Evolutionary conservation across 2,797 vertebrate species (phyloP).

Genomic region (Lemur catta): DNA sequence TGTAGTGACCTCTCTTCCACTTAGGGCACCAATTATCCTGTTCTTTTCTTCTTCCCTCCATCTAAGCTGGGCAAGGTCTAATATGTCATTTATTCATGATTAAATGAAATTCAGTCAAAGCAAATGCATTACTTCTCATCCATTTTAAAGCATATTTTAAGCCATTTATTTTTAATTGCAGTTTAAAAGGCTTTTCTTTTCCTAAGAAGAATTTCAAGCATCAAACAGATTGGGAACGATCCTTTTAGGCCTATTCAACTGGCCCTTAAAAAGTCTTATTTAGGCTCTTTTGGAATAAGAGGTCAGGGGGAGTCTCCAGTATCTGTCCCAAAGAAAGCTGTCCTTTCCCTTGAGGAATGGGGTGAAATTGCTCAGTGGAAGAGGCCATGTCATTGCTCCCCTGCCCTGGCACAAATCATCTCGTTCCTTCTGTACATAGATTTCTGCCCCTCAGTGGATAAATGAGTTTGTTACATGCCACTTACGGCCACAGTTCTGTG

Average conservation of each 20-base stretch:
- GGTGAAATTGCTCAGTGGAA: background rate
- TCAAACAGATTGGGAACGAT: background rate
- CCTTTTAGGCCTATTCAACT: conserved; percentile 33
- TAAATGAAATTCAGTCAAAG: conserved; percentile 20
- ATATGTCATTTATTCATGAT: conserved; percentile 20
- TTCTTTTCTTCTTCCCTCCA: background rate
- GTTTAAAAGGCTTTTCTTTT: conserved; percentile 58
- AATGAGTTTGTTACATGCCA: background rate
- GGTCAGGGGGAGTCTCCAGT: background rate
- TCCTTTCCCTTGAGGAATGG: background rate
- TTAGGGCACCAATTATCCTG: background rate
- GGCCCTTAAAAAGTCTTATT: background rate
- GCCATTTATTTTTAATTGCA: conserved; percentile 58
- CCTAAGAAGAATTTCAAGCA: conserved; percentile 45
- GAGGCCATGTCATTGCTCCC: background rate
- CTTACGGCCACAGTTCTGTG: background rate
- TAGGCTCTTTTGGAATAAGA: background rate
- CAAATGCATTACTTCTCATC: conserved; percentile 21
- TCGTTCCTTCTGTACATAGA: background rate
- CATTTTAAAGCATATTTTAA: conserved; percentile 56
- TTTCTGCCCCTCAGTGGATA: background rate
- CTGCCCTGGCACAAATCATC: background rate
- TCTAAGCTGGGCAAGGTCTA: background rate
- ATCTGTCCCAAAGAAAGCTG: background rate
- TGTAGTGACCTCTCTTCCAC: background rate